Base-by-base conservation (phyloP, 2,888 invertebrate species). In the Dorcus hopei region DNA sequence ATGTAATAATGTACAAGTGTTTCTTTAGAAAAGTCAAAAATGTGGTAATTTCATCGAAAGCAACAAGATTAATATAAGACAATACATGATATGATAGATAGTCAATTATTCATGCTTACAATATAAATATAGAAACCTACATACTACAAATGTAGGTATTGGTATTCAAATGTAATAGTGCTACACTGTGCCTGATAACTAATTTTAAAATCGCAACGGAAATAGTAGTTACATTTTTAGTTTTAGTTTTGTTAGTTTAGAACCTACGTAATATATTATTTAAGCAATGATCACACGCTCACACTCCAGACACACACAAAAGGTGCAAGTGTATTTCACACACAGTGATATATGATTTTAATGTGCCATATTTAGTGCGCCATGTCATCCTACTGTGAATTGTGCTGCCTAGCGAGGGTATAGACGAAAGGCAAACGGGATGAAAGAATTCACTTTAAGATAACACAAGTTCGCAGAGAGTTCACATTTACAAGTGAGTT, bases 161-260 rank as follows among this genome's bases (percentile, higher is more conserved):
- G 86, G 86, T 86, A 86, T 86, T 86, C 86, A 86, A 86, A 86
- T 86, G 86, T 85, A 62, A 59, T n/a, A 52, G 3, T 38, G 14
- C 14, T 49, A 49, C 66, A 63, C 65, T 66, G 69, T 68, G 67
- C 67, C 65, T 66, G 54, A 51, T 39, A 23, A 23, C 11, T 14
- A 42, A 42, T 14, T 42, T 42, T 14, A 42, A 42, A 3, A 42
- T 4, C 26, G 5, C 26, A 33, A 33, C 26, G 3, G 3, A 33
- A 33, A 26, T 26, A 26, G 26, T 33, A 5, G 7, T 33, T 50
- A 50, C 50, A 33, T 2, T 33, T 33, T 33, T 7, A 33, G 3
- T 33, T 33, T 33, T 4, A 33, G 26, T 38, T 38, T 50, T 41
- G 51, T 51, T 51, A 51, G 39, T 51, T 49, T 49, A 54, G 49